Percentiles rank a stretch among this genome's conserved stretches.
These are phyloP conservation scores for Sinella curviseta DNA, from an alignment of 1,140 invertebrate genomes.

Conservation along the genomic window DNA sequence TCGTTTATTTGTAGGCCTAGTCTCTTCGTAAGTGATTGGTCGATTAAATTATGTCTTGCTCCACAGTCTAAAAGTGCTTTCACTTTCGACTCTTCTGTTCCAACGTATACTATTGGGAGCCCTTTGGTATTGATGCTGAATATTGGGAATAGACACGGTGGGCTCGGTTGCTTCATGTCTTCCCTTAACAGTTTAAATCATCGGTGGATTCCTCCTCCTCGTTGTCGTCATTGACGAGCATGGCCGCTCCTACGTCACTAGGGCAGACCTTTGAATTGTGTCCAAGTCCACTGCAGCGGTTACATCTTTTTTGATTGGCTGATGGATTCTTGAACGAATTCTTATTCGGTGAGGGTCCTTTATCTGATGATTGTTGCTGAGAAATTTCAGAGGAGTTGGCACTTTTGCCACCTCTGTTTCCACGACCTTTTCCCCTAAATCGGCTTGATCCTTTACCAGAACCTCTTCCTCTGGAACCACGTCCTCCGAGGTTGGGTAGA, in stretches of 20 bases:
- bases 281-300: not conserved
- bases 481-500: not conserved
- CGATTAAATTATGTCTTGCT: not conserved
- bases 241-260: not conserved
- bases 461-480: not conserved
- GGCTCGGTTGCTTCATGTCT: not conserved
- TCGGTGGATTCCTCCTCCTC: not conserved
- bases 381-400: not conserved
- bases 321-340: not conserved
- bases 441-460: no score
- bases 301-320: not conserved
- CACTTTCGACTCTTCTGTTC: not conserved
- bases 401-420: no score
- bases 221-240: not conserved
- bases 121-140: not conserved
- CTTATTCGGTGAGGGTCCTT: not conserved
- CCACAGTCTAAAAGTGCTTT: not conserved
- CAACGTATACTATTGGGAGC: not conserved
- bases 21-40: not conserved
- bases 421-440: no score
- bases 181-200: not conserved
- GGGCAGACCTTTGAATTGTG: not conserved
- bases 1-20: not conserved
- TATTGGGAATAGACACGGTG: not conserved
- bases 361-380: no score